A percentile compares a stretch with the other conserved stretches of the same genome.
These are phyloP conservation scores for Avahi laniger DNA, from an alignment of 2,797 vertebrate species.

Conservation along the genomic window DNA sequence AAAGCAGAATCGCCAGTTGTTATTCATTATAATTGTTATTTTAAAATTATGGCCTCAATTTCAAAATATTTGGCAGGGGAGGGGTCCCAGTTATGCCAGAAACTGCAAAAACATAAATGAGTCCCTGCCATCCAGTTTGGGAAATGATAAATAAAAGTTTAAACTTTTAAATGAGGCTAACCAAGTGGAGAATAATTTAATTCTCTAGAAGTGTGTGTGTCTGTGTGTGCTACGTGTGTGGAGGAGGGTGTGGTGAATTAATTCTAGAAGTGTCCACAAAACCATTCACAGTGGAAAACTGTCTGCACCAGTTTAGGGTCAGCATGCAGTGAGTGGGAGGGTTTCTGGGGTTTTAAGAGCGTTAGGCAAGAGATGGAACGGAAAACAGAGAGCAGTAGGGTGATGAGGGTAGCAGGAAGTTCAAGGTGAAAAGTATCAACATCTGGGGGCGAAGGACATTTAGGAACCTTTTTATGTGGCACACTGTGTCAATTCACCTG, in stretches of 20 bases:
- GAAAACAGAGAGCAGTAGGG: neutral
- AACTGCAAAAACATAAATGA: neutral
- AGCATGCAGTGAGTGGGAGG: too few relatives aligned
- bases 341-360: too few relatives aligned
- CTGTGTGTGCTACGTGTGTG: neutral
- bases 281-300: too few relatives aligned
- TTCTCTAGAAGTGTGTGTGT: neutral
- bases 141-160: neutral
- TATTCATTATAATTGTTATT: neutral
- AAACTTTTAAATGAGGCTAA: neutral
- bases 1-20: neutral
- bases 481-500: too few relatives aligned
- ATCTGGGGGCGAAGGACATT: neutral
- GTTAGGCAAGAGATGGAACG: neutral
- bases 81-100: neutral
- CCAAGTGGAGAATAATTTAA: neutral
- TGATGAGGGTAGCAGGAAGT: fast-evolving
- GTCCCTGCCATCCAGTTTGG: neutral
- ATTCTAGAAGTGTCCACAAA: neutral
- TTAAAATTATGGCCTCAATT: neutral
- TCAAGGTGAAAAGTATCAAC: fast-evolving
- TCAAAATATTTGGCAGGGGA: neutral
- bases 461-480: neutral
- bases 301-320: fast-evolving
- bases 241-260: neutral